Conservation (phyloP, 2,797 vertebrate species). For the Hyperoplus lanceolatus region DNA sequence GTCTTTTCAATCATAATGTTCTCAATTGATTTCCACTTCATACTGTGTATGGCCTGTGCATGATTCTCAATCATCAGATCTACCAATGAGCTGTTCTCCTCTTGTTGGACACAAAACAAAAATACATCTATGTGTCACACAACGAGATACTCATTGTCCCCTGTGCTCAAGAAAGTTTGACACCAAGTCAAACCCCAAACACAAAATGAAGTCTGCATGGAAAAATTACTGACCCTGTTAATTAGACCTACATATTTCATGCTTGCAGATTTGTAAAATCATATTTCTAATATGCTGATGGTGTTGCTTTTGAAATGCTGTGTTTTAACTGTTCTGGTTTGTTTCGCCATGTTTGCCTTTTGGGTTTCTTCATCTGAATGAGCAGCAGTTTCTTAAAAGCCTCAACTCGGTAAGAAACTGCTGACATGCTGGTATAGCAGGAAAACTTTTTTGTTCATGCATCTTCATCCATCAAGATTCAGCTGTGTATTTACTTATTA, state of each 20-base stretch:
- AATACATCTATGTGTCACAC: background rate
- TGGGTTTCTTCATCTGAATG: conserved; percentile 82
- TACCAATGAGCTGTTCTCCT: background rate
- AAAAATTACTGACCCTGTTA: background rate
- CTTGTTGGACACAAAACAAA: no score
- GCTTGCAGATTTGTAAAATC: conserved; percentile 14
- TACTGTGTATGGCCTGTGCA: no score
- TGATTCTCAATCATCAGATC: background rate
- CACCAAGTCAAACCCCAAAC: background rate
- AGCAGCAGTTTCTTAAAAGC: conserved; percentile 88
- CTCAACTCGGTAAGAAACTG: conserved; percentile 82
- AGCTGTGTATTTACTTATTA: background rate
- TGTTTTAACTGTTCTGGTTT: conserved; percentile 83
- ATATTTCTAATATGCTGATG: conserved; percentile 53
- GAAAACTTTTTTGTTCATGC: conserved; percentile 30
- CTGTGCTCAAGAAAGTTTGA: background rate
- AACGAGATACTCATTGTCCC: background rate
- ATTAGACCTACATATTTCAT: background rate
- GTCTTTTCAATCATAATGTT: background rate
- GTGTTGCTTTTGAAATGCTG: conserved; percentile 49
- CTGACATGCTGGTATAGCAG: conserved; percentile 34
- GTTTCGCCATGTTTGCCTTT: conserved; percentile 73
- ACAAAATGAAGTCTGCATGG: conserved; percentile 5
- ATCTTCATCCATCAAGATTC: background rate
- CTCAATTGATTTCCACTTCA: background rate